Evolutionary conservation across 2,888 invertebrate genomes (phyloP).

Genomic region (Antitype chi): DNA sequence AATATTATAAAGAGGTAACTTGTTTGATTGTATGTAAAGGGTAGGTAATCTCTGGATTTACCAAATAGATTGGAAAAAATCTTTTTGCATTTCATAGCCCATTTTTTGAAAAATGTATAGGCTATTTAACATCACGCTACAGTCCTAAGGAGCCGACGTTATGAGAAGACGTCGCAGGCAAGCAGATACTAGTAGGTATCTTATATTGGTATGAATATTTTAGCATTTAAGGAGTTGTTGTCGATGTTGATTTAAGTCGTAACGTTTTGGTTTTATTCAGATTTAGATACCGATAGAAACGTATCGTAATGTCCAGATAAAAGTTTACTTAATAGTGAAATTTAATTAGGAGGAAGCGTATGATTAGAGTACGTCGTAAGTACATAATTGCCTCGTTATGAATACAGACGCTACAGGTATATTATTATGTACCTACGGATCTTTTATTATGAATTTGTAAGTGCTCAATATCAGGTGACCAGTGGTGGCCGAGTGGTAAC

Average conservation of each 20-base stretch:
- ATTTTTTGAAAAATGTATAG: too few species aligned
- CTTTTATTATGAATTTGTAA: not conserved
- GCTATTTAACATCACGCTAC: too few species aligned
- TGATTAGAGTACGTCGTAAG: conserved; percentile 12
- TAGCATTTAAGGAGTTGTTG: not conserved
- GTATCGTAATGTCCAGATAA: conserved; percentile 6
- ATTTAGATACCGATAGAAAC: not conserved
- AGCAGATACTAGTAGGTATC: too few species aligned
- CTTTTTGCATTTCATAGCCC: too few species aligned
- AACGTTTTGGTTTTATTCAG: conserved; percentile 12
- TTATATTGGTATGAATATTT: not conserved
- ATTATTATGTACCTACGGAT: not conserved
- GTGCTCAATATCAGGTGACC: not conserved
- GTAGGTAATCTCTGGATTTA: too few species aligned
- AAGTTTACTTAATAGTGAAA: conserved; percentile 1
- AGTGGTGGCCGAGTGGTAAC: too few species aligned
- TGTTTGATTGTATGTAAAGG: too few species aligned
- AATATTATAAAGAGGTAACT: too few species aligned
- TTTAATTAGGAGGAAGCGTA: conserved; percentile 8
- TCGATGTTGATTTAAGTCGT: conserved; percentile 1
- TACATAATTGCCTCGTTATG: conserved; percentile 18
- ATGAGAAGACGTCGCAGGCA: too few species aligned
- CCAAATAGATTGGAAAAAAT: too few species aligned
- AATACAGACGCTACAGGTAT: not conserved
- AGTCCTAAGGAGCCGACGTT: too few species aligned